Base-by-base conservation (phyloP, 2,113 vertebrate genomes). In the Coturnix japonica region DNA sequence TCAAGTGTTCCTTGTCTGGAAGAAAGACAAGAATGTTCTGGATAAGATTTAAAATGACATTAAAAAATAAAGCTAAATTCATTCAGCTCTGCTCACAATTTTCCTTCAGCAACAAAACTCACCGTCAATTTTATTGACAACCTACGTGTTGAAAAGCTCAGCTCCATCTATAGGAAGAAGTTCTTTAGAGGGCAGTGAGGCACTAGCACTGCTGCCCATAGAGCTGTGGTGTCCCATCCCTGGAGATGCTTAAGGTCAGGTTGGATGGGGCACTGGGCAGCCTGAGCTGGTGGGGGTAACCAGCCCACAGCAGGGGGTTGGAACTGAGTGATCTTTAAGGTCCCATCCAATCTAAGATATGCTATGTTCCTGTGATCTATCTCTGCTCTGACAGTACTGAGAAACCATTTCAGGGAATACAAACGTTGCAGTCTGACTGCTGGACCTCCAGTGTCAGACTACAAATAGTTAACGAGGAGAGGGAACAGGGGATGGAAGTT, bases 1-100 rank as follows among this genome's bases (percentile, higher is more conserved):
- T 98, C 94, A 98, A 92, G 89, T 97, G 96, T 63, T 98, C 98
- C 95, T 97, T 98, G 91, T 97, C 98, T 98, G 88, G 46, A 96
- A 96, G 81, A 91, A 82, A 90, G 61, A 92, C 76, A 94, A 91
- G 74, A 95, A 94, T 49, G 96, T 79, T 82, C 17, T 25, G 41
- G 17, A 11, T 43, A 93, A 75, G 44, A 75, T 61, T 77, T 84
- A 56, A 87, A 92, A 61, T 1, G 0, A 59, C 1, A 2, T 66
- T 59, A 79, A 91, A 71, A 84, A 76, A 9, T 67, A 44, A 31
- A 57, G 18, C 37, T 66, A 87, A 59, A 66, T 66, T 89, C 75
- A 89, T 54, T 54, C 67, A 82, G 41, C 56, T 74, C 44, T 66
- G 41, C 51, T 91, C 63, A 37, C 7, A 31, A 66, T 72, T 79